These are phyloP conservation scores for Calliopum simillimum DNA, from an alignment of 2,888 invertebrate species.

Conservation along the genomic window DNA sequence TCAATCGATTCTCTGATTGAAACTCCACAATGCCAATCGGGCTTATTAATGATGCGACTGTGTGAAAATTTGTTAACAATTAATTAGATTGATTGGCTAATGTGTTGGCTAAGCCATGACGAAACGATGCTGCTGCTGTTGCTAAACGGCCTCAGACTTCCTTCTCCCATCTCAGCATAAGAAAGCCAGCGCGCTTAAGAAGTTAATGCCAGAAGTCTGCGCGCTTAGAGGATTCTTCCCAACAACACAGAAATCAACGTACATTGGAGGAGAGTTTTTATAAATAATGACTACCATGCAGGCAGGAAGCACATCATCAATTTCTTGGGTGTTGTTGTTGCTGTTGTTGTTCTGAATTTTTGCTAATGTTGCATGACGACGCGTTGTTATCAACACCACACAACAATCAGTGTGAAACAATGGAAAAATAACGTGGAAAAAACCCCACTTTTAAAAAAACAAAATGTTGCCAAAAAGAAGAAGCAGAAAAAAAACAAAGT, in stretches of 20 bases:
- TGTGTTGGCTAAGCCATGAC: conserved; percentile 12
- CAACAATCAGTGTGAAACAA: too few relatives aligned
- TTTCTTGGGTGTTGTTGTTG: conserved; percentile 28
- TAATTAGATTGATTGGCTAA: conserved; percentile 51
- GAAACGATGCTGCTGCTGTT: conserved; percentile 9
- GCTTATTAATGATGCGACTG: conserved; percentile 42
- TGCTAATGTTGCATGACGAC: conserved; percentile 32
- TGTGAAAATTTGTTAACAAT: conserved; percentile 54
- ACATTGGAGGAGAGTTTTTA: neutral
- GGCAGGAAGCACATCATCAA: conserved; percentile 37
- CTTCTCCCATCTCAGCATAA: too few relatives aligned
- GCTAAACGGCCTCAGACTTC: neutral
- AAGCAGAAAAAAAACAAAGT: conserved; percentile 21
- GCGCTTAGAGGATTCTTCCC: neutral
- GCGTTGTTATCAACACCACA: conserved; percentile 14
- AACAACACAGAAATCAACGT: neutral
- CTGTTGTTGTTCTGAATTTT: conserved; percentile 23
- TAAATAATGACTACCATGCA: conserved; percentile 13
- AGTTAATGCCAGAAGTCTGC: neutral
- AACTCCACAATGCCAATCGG: neutral
- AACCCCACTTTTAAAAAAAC: neutral
- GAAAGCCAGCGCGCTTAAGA: too few relatives aligned
- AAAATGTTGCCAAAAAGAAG: neutral
- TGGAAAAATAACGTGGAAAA: neutral
- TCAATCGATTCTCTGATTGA: neutral